phyloP scores from a whole-genome alignment of 2,797 vertebrate species.

The Pelodytes ibericus region DNA sequence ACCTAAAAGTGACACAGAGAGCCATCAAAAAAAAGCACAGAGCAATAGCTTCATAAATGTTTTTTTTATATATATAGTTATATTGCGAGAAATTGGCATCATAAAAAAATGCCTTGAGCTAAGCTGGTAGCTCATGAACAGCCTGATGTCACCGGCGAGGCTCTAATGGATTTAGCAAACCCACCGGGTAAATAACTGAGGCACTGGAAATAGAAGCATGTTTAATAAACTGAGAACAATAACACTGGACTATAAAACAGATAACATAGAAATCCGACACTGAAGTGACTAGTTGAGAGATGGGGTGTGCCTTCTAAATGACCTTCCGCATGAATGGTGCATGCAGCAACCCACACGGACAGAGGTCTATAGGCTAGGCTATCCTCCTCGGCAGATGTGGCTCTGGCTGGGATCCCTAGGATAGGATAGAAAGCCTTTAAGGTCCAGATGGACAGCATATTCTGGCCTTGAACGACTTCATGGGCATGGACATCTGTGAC shows the following conservation, averaged over 20 bases:
- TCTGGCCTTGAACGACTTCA: too few species aligned
- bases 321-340: too few species aligned
- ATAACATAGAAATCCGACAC: too few species aligned
- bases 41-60: conserved; percentile 42
- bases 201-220: conserved; percentile 33
- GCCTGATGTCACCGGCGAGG: conserved; percentile 25
- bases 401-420: too few species aligned
- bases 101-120: conserved; percentile 41
- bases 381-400: too few species aligned
- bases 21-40: conserved; percentile 2
- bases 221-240: neutral
- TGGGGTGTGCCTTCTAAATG: too few species aligned
- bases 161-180: conserved; percentile 30
- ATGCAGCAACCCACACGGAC: too few species aligned
- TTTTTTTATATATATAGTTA: conserved; percentile 47
- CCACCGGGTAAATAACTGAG: conserved; percentile 31
- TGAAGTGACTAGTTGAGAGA: too few species aligned
- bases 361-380: too few species aligned
- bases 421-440: too few species aligned
- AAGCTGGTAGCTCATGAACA: conserved; percentile 37
- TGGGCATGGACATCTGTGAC: too few species aligned
- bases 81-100: conserved; percentile 50
- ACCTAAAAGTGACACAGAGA: conserved; percentile 36
- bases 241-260: neutral
- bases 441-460: too few species aligned